Evolutionary conservation across 2,888 invertebrate species (phyloP).

Genomic region (Ypsolopha sequella): DNA sequence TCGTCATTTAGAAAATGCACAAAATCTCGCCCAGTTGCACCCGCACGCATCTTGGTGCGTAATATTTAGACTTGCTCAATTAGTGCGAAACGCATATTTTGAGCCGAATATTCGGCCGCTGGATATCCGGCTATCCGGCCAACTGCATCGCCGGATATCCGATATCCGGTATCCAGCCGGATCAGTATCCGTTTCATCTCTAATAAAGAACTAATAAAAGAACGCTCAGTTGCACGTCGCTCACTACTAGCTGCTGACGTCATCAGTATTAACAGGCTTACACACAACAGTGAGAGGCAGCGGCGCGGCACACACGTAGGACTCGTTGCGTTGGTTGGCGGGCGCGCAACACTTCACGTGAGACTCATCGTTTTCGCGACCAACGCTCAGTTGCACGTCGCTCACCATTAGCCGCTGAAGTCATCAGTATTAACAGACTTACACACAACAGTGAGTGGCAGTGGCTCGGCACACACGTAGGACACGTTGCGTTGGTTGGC

Average conservation of each 20-base stretch:
- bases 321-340: constrained; percentile 23
- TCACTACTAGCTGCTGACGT: constrained; percentile 43
- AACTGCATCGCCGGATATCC: no score
- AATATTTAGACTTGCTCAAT: no score
- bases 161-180: no score
- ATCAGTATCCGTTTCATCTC: no score
- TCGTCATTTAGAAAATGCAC: no score
- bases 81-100: no score
- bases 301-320: constrained; percentile 35
- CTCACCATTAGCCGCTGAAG: constrained; percentile 46
- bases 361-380: constrained; percentile 41
- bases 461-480: constrained; percentile 36
- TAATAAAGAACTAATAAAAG: no score
- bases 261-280: constrained; percentile 23
- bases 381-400: constrained; percentile 34
- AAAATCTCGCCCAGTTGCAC: no score
- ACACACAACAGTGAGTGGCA: constrained; percentile 48
- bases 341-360: constrained; percentile 51
- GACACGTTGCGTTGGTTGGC: constrained; percentile 23
- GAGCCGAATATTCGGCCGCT: no score
- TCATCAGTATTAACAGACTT: constrained; percentile 18
- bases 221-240: constrained; percentile 37
- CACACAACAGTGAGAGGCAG: constrained; percentile 45
- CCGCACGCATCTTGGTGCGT: no score
- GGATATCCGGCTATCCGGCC: no score